A percentile compares a stretch with the other conserved stretches of the same genome.
phyloP scores from a whole-genome alignment of 2,797 vertebrate species.

The Syndactyla subalaris region DNA sequence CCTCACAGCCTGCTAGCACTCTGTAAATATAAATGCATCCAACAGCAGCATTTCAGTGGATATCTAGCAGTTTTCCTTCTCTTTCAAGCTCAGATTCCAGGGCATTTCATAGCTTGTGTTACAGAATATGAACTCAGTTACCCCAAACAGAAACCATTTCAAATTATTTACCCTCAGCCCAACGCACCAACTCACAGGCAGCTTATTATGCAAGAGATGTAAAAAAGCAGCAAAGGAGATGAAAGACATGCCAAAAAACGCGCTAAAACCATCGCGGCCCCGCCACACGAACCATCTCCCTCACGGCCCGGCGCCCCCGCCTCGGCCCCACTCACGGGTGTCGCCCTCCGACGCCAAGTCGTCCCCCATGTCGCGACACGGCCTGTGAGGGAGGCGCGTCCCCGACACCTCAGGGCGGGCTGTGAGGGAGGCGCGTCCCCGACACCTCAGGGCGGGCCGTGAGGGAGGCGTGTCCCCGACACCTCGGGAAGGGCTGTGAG shows the following conservation, averaged over 20 bases:
- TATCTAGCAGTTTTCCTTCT: neutral
- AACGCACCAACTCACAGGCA: neutral
- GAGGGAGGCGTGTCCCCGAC: neutral
- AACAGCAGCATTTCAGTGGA: neutral
- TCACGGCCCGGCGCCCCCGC: neutral
- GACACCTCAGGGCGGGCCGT: neutral
- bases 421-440: neutral
- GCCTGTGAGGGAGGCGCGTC: neutral
- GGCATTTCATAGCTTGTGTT: neutral
- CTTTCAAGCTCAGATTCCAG: neutral
- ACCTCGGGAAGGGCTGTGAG: neutral
- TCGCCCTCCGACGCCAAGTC: neutral
- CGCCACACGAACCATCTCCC: neutral
- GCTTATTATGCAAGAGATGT: neutral
- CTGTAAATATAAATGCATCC: neutral
- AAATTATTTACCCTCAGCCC: neutral
- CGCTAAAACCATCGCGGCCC: neutral
- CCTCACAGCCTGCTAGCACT: accelerated
- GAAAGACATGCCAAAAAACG: neutral
- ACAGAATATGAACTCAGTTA: neutral
- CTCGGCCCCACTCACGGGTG: conserved; percentile 35
- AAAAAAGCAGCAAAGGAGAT: neutral
- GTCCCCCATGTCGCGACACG: neutral
- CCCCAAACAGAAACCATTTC: neutral
- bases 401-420: neutral